A percentile compares a stretch with the other conserved stretches of the same genome.
phyloP scores from a whole-genome alignment of 1,140 invertebrate species.

The Leptinotarsa lineolata region DNA sequence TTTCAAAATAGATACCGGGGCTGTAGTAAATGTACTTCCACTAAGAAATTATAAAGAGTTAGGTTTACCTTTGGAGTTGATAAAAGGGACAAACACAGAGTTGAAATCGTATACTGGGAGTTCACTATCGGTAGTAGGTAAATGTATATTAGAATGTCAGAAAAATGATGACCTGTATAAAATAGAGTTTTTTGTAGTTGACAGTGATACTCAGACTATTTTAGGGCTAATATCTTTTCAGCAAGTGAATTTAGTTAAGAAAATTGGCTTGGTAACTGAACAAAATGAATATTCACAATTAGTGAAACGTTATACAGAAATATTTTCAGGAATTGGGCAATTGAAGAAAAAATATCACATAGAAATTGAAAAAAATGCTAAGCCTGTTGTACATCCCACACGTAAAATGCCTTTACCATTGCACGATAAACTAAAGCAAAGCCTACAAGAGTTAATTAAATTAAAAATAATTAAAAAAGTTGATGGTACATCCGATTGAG shows the following conservation, averaged over 20 bases:
- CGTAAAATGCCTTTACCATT: conserved; percentile 50
- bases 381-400: conserved; percentile 44
- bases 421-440: conserved; percentile 46
- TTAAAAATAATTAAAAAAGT: conserved; percentile 44
- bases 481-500: not conserved
- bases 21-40: too few species aligned
- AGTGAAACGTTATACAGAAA: conserved; percentile 14
- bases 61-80: too few species aligned
- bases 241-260: not conserved
- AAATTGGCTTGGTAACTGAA: not conserved
- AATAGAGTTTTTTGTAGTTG: conserved; percentile 29
- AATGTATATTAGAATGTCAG: too few species aligned
- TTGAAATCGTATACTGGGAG: too few species aligned
- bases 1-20: too few species aligned
- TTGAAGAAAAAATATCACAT: conserved; percentile 31
- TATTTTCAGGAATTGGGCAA: conserved; percentile 22
- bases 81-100: too few species aligned
- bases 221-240: not conserved
- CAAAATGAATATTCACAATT: conserved; percentile 11
- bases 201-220: not conserved
- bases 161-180: too few species aligned
- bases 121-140: too few species aligned
- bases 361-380: conserved; percentile 30
- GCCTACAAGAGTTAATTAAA: conserved; percentile 44
- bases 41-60: too few species aligned